Conservation (phyloP, 2,888 invertebrate genomes). For the Empis livida region DNA sequence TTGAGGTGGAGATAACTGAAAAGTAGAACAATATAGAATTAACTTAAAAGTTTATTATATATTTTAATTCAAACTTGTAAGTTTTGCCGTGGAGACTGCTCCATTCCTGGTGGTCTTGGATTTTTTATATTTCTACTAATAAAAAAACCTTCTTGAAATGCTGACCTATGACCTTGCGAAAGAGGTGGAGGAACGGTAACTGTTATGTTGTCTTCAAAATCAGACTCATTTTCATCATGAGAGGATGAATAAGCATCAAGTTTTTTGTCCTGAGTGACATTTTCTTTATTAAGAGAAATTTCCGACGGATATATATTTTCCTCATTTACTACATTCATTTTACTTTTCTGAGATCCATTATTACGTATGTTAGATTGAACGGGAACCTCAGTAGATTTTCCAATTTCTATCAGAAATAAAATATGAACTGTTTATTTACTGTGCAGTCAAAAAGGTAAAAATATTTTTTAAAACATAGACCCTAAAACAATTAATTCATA, state of each 20-base stretch:
- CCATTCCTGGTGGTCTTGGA: constrained; percentile 38
- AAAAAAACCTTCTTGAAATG: constrained; percentile 14
- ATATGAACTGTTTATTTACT: no score
- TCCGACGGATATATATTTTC: constrained; percentile 1
- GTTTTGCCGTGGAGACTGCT: constrained; percentile 22
- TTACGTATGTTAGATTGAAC: background rate
- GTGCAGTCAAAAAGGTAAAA: no score
- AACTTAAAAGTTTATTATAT: no score
- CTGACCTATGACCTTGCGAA: constrained; percentile 16
- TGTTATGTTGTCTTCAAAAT: constrained; percentile 47
- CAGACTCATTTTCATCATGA: constrained; percentile 36
- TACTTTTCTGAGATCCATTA: no score
- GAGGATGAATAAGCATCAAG: constrained; percentile 10
- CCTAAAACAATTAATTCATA: no score
- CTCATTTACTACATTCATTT: background rate
- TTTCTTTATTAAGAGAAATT: constrained; percentile 4
- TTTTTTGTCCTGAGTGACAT: constrained; percentile 5
- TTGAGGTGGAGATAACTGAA: no score
- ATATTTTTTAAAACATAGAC: no score
- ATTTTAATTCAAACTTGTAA: no score
- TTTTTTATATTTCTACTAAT: constrained; percentile 16
- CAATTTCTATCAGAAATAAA: no score
- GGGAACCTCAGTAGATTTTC: constrained; percentile 4
- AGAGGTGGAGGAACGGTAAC: constrained; percentile 41
- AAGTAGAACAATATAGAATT: no score